These are phyloP conservation scores for Spodoptera frugiperda DNA, from an alignment of 1,140 invertebrate species.

Conservation along the genomic window DNA sequence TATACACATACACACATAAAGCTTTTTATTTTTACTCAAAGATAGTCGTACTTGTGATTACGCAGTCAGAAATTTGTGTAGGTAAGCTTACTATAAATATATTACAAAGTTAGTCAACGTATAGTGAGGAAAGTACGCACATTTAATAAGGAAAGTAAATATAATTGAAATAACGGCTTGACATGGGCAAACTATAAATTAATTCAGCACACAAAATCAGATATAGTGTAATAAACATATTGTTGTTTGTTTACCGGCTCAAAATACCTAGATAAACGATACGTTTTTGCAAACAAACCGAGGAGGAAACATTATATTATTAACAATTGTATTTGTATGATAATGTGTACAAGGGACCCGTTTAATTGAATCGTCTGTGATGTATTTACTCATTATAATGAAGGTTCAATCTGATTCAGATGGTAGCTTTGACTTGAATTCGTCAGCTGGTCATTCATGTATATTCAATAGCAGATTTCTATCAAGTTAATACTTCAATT, in stretches of 20 bases:
- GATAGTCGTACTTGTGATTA: too few species aligned
- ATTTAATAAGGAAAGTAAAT: too few species aligned
- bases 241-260: too few species aligned
- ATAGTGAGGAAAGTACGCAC: too few species aligned
- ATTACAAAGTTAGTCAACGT: too few species aligned
- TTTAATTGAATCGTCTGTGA: neutral
- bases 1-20: too few species aligned
- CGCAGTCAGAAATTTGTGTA: too few species aligned
- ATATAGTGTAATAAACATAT: too few species aligned
- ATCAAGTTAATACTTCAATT: neutral
- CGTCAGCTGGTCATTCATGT: neutral
- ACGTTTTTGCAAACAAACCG: neutral
- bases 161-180: neutral
- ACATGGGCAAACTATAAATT: neutral
- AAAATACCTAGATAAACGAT: neutral
- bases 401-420: neutral
- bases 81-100: too few species aligned
- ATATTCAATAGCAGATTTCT: slow-evolving; percentile 4
- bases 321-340: neutral
- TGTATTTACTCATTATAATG: slow-evolving; percentile 3
- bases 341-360: neutral
- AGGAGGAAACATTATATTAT: slow-evolving; percentile 1
- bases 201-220: neutral
- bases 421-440: neutral
- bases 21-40: too few species aligned